These are phyloP conservation scores for Sylvia borin DNA, from an alignment of 2,797 vertebrate genomes.

Conservation along the genomic window DNA sequence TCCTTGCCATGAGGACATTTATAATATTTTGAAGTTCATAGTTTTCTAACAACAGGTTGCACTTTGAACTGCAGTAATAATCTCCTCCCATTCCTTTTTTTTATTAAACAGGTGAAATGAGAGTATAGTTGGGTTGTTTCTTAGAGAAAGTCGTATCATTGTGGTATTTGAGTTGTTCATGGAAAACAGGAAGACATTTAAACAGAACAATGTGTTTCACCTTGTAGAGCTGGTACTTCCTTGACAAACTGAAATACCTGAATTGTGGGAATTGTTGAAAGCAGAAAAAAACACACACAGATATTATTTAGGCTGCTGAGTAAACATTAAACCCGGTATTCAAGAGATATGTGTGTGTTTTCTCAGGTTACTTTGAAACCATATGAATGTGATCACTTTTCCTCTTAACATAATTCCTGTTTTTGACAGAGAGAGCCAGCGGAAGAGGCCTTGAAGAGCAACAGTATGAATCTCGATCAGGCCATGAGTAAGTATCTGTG, in stretches of 20 bases:
- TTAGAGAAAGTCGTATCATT: background rate
- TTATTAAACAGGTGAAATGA: background rate
- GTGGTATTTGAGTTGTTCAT: background rate
- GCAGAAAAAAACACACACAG: background rate
- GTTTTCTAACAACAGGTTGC: background rate
- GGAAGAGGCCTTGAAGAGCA: slow-evolving; percentile 98
- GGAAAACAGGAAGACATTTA: background rate
- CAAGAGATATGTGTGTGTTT: background rate
- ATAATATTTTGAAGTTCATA: background rate
- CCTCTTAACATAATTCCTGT: background rate
- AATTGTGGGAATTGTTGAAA: background rate
- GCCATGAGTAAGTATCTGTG: slow-evolving; percentile 92
- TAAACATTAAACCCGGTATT: background rate
- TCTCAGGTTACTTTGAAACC: background rate
- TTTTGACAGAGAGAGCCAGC: slow-evolving; percentile 94
- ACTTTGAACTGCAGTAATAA: background rate
- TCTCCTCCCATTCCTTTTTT: background rate
- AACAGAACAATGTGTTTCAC: background rate
- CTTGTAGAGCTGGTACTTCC: background rate
- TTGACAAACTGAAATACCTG: background rate
- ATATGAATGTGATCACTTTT: background rate
- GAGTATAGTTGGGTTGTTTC: background rate
- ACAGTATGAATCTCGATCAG: slow-evolving; percentile 98
- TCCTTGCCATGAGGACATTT: background rate
- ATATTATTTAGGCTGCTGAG: background rate